Conservation (phyloP, 1,140 invertebrate species). For the Drosophila funebris region DNA sequence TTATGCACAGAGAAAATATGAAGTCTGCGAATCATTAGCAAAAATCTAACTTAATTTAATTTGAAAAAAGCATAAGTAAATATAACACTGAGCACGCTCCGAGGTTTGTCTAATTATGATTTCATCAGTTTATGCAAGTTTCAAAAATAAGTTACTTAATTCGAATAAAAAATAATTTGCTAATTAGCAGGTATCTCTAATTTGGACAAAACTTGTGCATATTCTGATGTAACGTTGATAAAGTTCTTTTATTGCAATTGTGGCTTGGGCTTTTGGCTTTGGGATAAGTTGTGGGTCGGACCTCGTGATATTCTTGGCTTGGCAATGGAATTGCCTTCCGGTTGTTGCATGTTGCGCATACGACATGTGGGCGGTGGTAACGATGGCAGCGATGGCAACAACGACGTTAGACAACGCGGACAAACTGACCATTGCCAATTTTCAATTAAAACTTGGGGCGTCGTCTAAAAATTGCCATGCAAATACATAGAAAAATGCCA, state of each 20-base stretch:
- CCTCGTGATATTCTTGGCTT: not conserved
- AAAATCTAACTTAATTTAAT: too few relatives aligned
- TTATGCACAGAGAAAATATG: too few relatives aligned
- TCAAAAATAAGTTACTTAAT: not conserved
- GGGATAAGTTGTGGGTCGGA: not conserved
- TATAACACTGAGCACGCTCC: too few relatives aligned
- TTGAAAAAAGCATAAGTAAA: not conserved
- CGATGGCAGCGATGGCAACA: not conserved
- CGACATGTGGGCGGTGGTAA: conserved; percentile 26
- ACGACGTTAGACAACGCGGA: not conserved
- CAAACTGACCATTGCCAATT: conserved; percentile 49
- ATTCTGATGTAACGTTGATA: not conserved
- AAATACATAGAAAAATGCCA: conserved; percentile 26
- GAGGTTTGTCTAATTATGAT: not conserved
- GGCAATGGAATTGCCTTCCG: conserved; percentile 13
- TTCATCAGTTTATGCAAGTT: not conserved
- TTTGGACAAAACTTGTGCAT: not conserved
- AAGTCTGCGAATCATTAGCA: too few relatives aligned
- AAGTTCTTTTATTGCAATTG: not conserved
- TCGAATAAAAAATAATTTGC: not conserved
- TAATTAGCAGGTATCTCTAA: conserved; percentile 2
- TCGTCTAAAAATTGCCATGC: conserved; percentile 16
- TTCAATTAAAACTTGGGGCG: conserved; percentile 70
- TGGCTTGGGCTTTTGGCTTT: not conserved
- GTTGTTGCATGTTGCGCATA: conserved; percentile 22